Evolutionary conservation across 1,140 invertebrate species (phyloP).

Genomic region (Lordiphosa collinella): DNA sequence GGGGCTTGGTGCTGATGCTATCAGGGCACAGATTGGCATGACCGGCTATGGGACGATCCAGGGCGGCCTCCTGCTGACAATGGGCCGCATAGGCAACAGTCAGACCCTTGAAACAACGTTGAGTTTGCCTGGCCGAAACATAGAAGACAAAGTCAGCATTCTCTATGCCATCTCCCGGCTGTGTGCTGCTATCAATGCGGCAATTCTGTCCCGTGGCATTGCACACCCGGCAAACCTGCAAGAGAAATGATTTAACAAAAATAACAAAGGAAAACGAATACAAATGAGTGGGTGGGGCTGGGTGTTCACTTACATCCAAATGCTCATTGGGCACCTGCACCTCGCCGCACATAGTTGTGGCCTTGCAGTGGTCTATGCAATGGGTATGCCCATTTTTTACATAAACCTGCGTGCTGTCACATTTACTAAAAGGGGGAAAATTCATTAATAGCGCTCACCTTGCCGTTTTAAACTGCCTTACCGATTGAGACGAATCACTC

Average conservation of each 20-base stretch:
- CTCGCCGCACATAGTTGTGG: conserved; percentile 95
- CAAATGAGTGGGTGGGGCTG: neutral
- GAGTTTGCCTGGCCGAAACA: conserved; percentile 95
- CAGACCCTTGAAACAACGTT: conserved; percentile 92
- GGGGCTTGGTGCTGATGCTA: conserved; percentile 95
- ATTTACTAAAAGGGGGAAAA: conserved; percentile 84
- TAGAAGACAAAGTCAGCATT: conserved; percentile 98
- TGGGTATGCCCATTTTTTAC: conserved; percentile 90
- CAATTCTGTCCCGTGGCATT: conserved; percentile 92
- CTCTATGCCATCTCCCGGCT: conserved; percentile 86
- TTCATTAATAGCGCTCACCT: conserved; percentile 11
- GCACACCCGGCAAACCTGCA: conserved; percentile 91
- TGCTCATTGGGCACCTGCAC: conserved; percentile 94
- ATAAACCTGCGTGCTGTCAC: conserved; percentile 90
- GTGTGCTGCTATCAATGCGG: conserved; percentile 77
- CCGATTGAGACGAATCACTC: conserved; percentile 93
- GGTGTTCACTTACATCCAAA: conserved; percentile 87
- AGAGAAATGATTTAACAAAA: neutral
- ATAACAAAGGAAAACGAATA: neutral
- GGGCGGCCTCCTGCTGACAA: conserved; percentile 96
- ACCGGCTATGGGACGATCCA: conserved; percentile 97
- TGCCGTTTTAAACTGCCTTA: conserved; percentile 79
- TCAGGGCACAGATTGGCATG: conserved; percentile 98
- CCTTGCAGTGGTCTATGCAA: conserved; percentile 92
- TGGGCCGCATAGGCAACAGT: conserved; percentile 98